These are phyloP conservation scores for Lindbergichthys nudifrons DNA, from an alignment of 2,797 vertebrate species.

Conservation along the genomic window DNA sequence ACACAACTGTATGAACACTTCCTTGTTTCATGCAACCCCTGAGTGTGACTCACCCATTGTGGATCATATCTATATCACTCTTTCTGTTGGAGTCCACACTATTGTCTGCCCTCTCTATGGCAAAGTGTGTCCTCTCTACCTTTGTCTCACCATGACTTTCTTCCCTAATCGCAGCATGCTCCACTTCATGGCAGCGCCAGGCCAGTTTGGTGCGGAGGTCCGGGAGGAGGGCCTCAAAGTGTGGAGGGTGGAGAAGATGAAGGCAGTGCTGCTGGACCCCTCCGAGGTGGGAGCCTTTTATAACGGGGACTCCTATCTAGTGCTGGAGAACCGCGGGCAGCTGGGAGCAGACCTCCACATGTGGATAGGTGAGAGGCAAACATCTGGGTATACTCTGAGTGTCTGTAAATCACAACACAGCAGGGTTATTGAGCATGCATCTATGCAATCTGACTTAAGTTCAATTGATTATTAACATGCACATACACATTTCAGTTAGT, in stretches of 20 bases:
- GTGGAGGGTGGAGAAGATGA: slow-evolving; percentile 93
- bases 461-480: neutral
- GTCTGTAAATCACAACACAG: neutral
- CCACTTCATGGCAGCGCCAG: slow-evolving; percentile 74
- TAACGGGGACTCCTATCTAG: slow-evolving; percentile 91
- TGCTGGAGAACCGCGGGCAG: slow-evolving; percentile 86
- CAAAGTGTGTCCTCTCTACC: neutral
- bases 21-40: slow-evolving; percentile 9
- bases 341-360: slow-evolving; percentile 87
- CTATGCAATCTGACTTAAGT: slow-evolving; percentile 3
- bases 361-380: slow-evolving; percentile 88
- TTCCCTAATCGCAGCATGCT: slow-evolving; percentile 79
- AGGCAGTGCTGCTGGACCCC: slow-evolving; percentile 81
- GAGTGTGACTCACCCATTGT: neutral
- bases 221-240: slow-evolving; percentile 81
- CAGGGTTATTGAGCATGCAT: neutral
- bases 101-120: neutral
- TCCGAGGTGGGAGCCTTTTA: slow-evolving; percentile 88
- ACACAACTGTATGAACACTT: neutral
- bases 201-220: slow-evolving; percentile 82
- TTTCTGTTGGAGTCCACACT: neutral
- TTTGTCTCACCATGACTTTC: neutral
- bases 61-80: too few relatives aligned
- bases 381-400: neutral
- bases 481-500: too few relatives aligned